Percentiles rank a stretch among this genome's conserved stretches.
Conservation (phyloP, 2,113 vertebrate genomes). For the Oryzias javanicus region DNA sequence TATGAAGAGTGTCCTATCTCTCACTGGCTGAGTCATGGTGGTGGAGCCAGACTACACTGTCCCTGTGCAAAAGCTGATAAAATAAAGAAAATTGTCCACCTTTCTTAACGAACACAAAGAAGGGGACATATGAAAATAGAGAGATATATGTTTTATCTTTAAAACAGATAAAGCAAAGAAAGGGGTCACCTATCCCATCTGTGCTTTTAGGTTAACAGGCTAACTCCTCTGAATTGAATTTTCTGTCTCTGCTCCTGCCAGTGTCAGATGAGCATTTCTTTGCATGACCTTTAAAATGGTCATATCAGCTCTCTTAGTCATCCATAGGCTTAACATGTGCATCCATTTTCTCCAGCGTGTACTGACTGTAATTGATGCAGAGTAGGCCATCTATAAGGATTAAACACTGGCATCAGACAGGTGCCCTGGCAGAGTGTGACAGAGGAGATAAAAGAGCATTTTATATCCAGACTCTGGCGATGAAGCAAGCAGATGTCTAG, state of each 20-base stretch:
- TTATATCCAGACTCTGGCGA: constrained; percentile 25
- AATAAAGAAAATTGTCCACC: background rate
- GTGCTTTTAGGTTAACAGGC: background rate
- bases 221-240: background rate
- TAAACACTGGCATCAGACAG: constrained; percentile 38
- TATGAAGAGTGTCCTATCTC: constrained; percentile 2
- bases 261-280: constrained; percentile 18
- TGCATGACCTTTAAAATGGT: constrained; percentile 41
- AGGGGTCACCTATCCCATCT: no score
- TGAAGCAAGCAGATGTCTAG: constrained; percentile 24
- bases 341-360: constrained; percentile 31
- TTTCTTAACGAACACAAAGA: background rate
- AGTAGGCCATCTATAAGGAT: constrained; percentile 28
- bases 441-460: constrained; percentile 46
- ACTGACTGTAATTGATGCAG: constrained; percentile 30
- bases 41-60: background rate
- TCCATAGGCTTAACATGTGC: constrained; percentile 7
- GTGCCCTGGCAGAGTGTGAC: constrained; percentile 6
- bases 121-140: background rate
- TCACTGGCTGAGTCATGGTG: constrained; percentile 4
- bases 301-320: constrained; percentile 25
- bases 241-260: background rate
- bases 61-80: background rate
- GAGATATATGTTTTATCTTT: background rate
- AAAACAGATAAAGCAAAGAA: no score